Evolutionary conservation across 2,888 invertebrate genomes (phyloP).

Genomic region (Scrobipalpa costella): DNA sequence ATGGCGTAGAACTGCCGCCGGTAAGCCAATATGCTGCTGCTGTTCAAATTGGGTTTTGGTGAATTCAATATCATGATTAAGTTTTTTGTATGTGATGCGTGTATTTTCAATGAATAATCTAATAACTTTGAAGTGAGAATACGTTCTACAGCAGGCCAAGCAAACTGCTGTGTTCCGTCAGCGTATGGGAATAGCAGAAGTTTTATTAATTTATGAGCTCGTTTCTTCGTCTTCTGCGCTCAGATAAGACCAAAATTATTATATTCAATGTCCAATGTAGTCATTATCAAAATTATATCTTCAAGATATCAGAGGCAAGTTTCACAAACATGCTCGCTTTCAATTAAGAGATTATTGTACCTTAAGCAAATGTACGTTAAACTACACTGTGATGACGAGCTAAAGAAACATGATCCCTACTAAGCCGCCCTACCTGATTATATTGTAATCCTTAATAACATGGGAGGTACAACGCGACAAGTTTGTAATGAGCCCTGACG

Average conservation of each 20-base stretch:
- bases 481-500: constrained; percentile 6
- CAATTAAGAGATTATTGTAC: constrained; percentile 26
- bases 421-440: constrained; percentile 47
- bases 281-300: no score
- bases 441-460: constrained; percentile 61
- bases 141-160: no score
- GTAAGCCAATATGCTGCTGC: constrained; percentile 11
- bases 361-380: constrained; percentile 29
- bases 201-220: no score
- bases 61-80: neutral
- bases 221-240: no score
- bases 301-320: neutral
- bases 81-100: neutral
- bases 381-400: constrained; percentile 23
- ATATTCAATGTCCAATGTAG: no score
- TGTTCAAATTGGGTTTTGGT: neutral
- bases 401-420: constrained; percentile 30
- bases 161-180: no score
- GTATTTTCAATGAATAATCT: neutral
- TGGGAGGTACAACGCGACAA: constrained; percentile 34
- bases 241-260: no score
- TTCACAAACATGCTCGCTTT: neutral
- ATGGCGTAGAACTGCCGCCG: neutral
- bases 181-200: no score
- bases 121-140: neutral